These are phyloP conservation scores for Hecatera dysodea DNA, from an alignment of 2,888 invertebrate species.

Conservation along the genomic window DNA sequence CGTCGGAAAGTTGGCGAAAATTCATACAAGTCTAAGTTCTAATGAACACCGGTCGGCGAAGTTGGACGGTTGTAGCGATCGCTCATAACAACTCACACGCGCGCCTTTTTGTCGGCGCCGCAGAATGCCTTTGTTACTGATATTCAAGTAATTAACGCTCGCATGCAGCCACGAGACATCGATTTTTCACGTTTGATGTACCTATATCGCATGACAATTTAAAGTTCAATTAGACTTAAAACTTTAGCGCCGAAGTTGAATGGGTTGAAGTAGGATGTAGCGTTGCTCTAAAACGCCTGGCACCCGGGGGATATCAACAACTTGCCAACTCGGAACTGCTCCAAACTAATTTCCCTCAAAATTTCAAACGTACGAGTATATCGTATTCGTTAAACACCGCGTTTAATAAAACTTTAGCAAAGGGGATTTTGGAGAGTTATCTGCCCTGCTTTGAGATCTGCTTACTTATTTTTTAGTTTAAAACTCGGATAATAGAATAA, in stretches of 20 bases:
- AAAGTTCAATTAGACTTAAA: slow-evolving; percentile 73
- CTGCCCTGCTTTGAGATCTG: neutral
- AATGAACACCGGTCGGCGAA: slow-evolving; percentile 87
- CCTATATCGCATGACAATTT: slow-evolving; percentile 69
- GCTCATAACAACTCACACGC: slow-evolving; percentile 72
- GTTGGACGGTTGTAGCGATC: slow-evolving; percentile 81
- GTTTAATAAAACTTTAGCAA: slow-evolving; percentile 49
- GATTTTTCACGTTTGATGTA: slow-evolving; percentile 55
- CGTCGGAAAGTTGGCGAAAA: slow-evolving; percentile 88
- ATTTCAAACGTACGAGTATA: slow-evolving; percentile 63
- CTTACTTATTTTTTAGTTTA: neutral
- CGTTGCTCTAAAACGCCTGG: slow-evolving; percentile 73
- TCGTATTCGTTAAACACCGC: slow-evolving; percentile 51
- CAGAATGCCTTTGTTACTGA: slow-evolving; percentile 70
- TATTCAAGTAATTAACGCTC: slow-evolving; percentile 65
- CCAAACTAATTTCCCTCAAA: slow-evolving; percentile 80
- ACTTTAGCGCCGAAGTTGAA: slow-evolving; percentile 69
- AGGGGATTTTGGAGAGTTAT: slow-evolving; percentile 22
- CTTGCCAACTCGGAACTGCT: slow-evolving; percentile 74
- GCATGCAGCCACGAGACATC: slow-evolving; percentile 46
- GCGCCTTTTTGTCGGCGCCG: slow-evolving; percentile 73
- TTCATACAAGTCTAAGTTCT: slow-evolving; percentile 90
- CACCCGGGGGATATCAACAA: slow-evolving; percentile 74
- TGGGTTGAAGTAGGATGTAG: slow-evolving; percentile 72
- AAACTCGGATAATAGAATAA: neutral